A percentile compares a stretch with the other conserved stretches of the same genome.
Conservation (phyloP, 2,797 vertebrate species). For the Dendrocincla fuliginosa region DNA sequence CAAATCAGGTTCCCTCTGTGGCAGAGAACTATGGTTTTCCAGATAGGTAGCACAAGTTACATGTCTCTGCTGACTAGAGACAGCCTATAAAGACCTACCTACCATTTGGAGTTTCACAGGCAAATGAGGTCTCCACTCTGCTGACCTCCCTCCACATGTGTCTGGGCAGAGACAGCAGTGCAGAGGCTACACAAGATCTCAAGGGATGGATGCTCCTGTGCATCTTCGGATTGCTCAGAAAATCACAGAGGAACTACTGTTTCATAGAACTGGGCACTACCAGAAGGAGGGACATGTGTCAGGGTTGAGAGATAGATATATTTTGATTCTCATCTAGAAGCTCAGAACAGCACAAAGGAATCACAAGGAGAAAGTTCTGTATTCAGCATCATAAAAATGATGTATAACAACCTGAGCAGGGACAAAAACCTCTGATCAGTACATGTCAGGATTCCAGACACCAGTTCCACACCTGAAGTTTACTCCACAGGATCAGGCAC, state of each 20-base stretch:
- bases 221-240: background rate
- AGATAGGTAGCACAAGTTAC: background rate
- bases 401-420: background rate
- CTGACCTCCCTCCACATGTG: background rate
- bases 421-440: background rate
- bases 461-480: background rate
- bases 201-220: background rate
- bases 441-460: background rate
- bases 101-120: background rate
- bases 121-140: background rate
- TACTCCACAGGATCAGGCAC: background rate
- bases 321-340: too few relatives aligned
- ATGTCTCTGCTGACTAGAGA: background rate
- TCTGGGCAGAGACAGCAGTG: background rate
- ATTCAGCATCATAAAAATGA: background rate
- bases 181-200: background rate
- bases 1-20: background rate
- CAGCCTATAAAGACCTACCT: background rate
- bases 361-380: background rate
- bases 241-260: background rate
- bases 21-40: background rate
- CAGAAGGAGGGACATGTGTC: accelerated
- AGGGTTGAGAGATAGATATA: background rate
- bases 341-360: background rate
- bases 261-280: background rate